phyloP scores from a whole-genome alignment of 2,113 vertebrate genomes.

The Pelecanoides urinatrix region DNA sequence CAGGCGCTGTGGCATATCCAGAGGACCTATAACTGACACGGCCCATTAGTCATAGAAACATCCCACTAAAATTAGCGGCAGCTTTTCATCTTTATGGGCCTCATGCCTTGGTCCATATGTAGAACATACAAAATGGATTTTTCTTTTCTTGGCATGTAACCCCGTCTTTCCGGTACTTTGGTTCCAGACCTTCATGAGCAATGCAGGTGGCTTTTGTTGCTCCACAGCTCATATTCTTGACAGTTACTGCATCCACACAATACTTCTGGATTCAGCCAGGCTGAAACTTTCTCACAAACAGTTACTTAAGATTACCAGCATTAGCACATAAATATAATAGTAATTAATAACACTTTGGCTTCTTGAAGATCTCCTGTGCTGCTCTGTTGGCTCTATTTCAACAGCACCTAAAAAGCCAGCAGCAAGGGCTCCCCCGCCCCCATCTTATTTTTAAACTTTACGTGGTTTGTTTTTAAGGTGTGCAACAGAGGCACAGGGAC shows the following conservation, averaged over 20 bases:
- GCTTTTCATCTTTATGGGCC: constrained; percentile 49
- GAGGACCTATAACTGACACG: constrained; percentile 38
- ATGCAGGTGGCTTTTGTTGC: constrained; percentile 81
- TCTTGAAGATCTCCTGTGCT: constrained; percentile 35
- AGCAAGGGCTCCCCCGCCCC: background rate
- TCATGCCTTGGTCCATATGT: constrained; percentile 50
- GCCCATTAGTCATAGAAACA: constrained; percentile 61
- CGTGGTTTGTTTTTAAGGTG: background rate
- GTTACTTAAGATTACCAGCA: constrained; percentile 70
- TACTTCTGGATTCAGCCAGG: constrained; percentile 73
- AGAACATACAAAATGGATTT: constrained; percentile 57
- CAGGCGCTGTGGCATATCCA: constrained; percentile 25
- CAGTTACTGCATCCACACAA: constrained; percentile 77
- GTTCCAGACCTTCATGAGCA: constrained; percentile 75
- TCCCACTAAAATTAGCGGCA: constrained; percentile 42
- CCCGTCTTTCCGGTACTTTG: constrained; percentile 72
- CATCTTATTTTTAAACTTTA: background rate
- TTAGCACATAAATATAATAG: constrained; percentile 59
- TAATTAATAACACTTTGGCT: constrained; percentile 65
- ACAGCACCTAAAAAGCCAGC: background rate
- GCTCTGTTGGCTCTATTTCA: constrained; percentile 32
- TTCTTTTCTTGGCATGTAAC: constrained; percentile 69
- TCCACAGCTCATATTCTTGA: constrained; percentile 82
- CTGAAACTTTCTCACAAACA: constrained; percentile 77
- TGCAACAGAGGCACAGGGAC: background rate